These are phyloP conservation scores for Aricia artaxerxes DNA, from an alignment of 2,888 invertebrate species.

Conservation along the genomic window DNA sequence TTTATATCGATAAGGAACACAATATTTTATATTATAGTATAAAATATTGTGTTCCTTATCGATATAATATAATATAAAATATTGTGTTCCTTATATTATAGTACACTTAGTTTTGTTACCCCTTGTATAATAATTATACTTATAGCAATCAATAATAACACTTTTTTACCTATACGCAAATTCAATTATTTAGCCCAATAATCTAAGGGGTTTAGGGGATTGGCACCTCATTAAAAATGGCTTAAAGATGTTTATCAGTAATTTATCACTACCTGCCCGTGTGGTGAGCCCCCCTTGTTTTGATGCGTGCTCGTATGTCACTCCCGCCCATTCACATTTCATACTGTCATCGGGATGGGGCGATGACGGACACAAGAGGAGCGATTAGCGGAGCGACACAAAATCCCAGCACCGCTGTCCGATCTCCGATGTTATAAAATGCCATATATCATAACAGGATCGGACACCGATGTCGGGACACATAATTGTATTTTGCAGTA, in stretches of 20 bases:
- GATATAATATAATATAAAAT: too few relatives aligned
- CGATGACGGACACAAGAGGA: slow-evolving; percentile 26
- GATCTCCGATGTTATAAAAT: too few relatives aligned
- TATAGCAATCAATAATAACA: too few relatives aligned
- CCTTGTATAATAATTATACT: too few relatives aligned
- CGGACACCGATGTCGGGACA: background rate
- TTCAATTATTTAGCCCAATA: background rate
- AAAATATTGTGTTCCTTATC: too few relatives aligned
- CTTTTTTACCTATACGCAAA: too few relatives aligned
- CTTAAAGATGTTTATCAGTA: slow-evolving; percentile 42
- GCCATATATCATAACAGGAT: too few relatives aligned
- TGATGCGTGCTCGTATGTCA: slow-evolving; percentile 44
- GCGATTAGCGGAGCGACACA: slow-evolving; percentile 31
- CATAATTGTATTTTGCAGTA: background rate
- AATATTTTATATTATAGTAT: too few relatives aligned
- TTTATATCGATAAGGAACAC: too few relatives aligned
- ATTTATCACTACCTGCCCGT: slow-evolving; percentile 45
- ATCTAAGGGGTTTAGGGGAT: slow-evolving; percentile 24
- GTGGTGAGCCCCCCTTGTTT: slow-evolving; percentile 46
- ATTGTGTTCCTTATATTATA: too few relatives aligned
- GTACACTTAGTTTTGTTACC: too few relatives aligned
- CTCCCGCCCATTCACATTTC: slow-evolving; percentile 47
- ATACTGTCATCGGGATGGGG: slow-evolving; percentile 45
- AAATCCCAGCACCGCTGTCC: too few relatives aligned
- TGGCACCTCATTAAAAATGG: slow-evolving; percentile 38